These are phyloP conservation scores for Chelmon rostratus DNA, from an alignment of 2,797 vertebrate genomes.

Conservation along the genomic window DNA sequence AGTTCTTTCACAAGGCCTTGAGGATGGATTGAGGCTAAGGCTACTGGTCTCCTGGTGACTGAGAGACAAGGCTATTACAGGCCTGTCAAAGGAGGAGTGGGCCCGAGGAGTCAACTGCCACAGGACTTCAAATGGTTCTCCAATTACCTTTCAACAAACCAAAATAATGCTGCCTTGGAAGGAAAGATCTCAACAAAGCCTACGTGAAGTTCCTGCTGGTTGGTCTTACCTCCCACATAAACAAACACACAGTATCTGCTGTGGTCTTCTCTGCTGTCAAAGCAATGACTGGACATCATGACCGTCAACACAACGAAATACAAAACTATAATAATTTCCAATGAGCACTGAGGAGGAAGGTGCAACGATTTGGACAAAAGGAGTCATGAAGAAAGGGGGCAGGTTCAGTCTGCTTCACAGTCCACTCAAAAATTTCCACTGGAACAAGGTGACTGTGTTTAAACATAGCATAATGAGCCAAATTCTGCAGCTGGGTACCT, in stretches of 20 bases:
- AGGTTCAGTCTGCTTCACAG: neutral
- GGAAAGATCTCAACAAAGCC: constrained; percentile 37
- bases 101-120: constrained; percentile 70
- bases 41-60: constrained; percentile 60
- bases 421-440: neutral
- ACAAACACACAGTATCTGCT: constrained; percentile 1
- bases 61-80: constrained; percentile 81
- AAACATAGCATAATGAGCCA: neutral
- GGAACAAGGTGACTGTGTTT: neutral
- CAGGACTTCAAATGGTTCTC: constrained; percentile 66
- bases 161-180: constrained; percentile 44
- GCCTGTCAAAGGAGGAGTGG: constrained; percentile 70
- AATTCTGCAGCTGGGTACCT: neutral
- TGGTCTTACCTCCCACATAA: constrained; percentile 9
- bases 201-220: constrained; percentile 1
- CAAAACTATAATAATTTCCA: neutral
- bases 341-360: neutral
- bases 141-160: constrained; percentile 73
- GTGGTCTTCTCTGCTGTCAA: constrained; percentile 20
- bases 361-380: neutral
- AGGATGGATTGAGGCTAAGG: constrained; percentile 60
- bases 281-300: neutral
- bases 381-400: neutral
- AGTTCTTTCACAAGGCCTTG: constrained; percentile 44
- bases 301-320: neutral